phyloP scores from a whole-genome alignment of 2,797 vertebrate species.

The Emydoidea blandingii region DNA sequence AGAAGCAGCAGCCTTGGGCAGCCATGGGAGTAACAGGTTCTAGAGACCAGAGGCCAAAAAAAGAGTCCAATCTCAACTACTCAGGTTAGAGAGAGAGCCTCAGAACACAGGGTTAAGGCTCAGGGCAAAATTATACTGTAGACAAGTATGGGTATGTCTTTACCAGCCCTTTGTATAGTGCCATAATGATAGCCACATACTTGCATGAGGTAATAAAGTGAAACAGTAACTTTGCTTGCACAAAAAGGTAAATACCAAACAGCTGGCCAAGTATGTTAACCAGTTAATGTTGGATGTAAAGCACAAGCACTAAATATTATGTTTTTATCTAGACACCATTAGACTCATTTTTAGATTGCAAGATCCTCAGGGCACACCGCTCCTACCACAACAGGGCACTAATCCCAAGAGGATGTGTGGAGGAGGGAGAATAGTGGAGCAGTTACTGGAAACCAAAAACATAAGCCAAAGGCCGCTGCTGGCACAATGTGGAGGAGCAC shows the following conservation, averaged over 20 bases:
- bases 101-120: slow-evolving; percentile 50
- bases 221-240: slow-evolving; percentile 63
- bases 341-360: slow-evolving; percentile 51
- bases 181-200: slow-evolving; percentile 69
- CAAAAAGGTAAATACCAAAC: slow-evolving; percentile 69
- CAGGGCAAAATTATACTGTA: slow-evolving; percentile 48
- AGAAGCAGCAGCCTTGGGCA: slow-evolving; percentile 30
- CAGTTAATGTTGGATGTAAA: slow-evolving; percentile 60
- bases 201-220: slow-evolving; percentile 66
- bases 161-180: slow-evolving; percentile 41
- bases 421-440: not conserved
- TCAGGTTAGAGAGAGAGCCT: slow-evolving; percentile 9
- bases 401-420: not conserved
- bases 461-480: not conserved
- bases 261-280: slow-evolving; percentile 71
- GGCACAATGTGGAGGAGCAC: not conserved
- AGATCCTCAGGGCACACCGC: slow-evolving; percentile 27
- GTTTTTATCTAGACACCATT: slow-evolving; percentile 72
- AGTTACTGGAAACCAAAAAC: slow-evolving; percentile 1
- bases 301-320: slow-evolving; percentile 58
- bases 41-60: slow-evolving; percentile 12
- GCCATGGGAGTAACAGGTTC: slow-evolving; percentile 43
- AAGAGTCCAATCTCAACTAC: not conserved
- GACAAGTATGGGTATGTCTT: slow-evolving; percentile 52
- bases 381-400: not conserved